phyloP scores from a whole-genome alignment of 2,888 invertebrate genomes.

The Syrista parreyssii region DNA sequence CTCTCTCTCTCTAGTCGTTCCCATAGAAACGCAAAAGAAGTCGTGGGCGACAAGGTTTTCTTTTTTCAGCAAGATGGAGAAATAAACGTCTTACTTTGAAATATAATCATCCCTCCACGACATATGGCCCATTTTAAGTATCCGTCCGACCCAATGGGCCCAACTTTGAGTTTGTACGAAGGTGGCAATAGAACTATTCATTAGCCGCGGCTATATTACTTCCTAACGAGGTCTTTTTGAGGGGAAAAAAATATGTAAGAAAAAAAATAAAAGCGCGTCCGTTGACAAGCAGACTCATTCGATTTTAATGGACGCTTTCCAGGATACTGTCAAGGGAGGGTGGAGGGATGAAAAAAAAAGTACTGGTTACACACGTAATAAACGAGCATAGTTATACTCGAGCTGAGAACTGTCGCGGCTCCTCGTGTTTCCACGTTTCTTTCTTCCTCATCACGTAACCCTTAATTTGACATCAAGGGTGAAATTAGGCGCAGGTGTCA shows the following conservation, averaged over 20 bases:
- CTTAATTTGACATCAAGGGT: too few relatives aligned
- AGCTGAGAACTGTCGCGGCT: too few relatives aligned
- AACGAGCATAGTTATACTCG: too few relatives aligned
- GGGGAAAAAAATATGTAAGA: neutral
- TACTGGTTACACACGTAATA: too few relatives aligned
- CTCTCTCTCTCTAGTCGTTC: neutral
- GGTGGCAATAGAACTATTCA: constrained; percentile 22
- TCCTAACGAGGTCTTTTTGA: constrained; percentile 10
- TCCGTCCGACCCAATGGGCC: neutral
- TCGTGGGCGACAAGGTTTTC: too few relatives aligned
- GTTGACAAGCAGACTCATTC: constrained; percentile 2
- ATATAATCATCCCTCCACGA: neutral
- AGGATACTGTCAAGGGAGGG: neutral
- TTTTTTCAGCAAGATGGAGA: neutral
- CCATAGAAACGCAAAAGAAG: neutral
- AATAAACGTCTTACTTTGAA: neutral
- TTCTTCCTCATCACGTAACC: too few relatives aligned
- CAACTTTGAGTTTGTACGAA: neutral
- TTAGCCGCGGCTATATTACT: constrained; percentile 13
- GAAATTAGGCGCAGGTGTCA: too few relatives aligned
- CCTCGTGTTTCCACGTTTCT: too few relatives aligned
- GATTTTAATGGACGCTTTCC: constrained; percentile 5
- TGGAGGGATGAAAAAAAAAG: too few relatives aligned
- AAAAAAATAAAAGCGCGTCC: neutral
- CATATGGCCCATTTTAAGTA: neutral